Evolutionary conservation across 2,888 invertebrate species (phyloP), one percentile per base, ranked within the genome.

Genomic region (Desoria tigrina): DNA sequence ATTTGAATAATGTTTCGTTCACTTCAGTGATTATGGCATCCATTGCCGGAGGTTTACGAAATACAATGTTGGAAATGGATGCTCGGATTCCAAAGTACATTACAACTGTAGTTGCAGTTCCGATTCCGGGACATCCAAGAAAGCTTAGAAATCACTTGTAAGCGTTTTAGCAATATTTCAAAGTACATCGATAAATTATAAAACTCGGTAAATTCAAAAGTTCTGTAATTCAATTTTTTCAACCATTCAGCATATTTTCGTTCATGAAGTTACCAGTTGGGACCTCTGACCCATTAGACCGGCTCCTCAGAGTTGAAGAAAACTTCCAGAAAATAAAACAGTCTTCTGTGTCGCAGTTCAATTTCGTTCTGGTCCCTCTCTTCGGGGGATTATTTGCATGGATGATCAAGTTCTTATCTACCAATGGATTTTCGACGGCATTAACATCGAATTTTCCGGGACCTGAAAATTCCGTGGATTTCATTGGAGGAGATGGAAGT

Each of bases 401-500:
- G 27, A 50, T 68, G 39, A 73, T 73, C 66, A 61, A 59, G 16
- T 50, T 66, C 1, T 42, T 67, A 50, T 49, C 63, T 1, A 42
- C 24, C 1, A 75, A 75, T 55, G 21, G 42, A 7, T 68, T 70
- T 18, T 68, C 74, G 1, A 74, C 75, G 6, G 61, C 65, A 27
- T 63, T 73, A 2, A 69, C 69, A 18, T 73, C 73, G 7, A 75
- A 75, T 51, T 73, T 75, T 49, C 75, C 75, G 16, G 73, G 73
- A 45, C 74, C 67, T 21, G 49, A 58, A n/a, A n/a, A 45, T 11
- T 18, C 45, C 16, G 16, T 45, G 6, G 4, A 45, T 27, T 65
- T 65, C 18, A 65, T 66, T 51, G 66, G 50, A 14, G 71, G 59
- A 18, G 68, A 65, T 9, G 67, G 65, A 3, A 37, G 37, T 6